Conservation (phyloP, 2,888 invertebrate species). For the Cryptocheilus praepositus region DNA sequence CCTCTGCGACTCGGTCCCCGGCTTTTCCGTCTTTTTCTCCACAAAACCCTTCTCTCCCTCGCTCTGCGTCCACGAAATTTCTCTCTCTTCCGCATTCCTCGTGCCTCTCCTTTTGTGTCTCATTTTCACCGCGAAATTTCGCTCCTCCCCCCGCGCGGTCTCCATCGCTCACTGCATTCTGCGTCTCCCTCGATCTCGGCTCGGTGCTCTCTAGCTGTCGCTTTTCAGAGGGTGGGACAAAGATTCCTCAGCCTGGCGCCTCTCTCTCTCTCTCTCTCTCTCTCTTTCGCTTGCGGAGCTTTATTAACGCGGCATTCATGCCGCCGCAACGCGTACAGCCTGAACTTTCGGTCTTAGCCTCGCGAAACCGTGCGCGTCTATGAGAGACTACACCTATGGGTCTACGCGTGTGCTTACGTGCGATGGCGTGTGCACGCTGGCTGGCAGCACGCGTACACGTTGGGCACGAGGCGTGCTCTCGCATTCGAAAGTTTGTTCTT, state of each 20-base stretch:
- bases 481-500: no score
- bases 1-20: not conserved
- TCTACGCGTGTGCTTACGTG: not conserved
- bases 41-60: no score
- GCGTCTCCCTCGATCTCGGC: conserved; percentile 11
- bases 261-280: no score
- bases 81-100: conserved; percentile 1
- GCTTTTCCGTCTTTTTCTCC: conserved; percentile 11
- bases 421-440: not conserved
- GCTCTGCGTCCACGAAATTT: conserved; percentile 7
- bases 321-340: conserved; percentile 34
- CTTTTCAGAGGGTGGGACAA: conserved; percentile 37
- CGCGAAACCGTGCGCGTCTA: conserved; percentile 27
- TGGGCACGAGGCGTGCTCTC: no score
- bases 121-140: no score
- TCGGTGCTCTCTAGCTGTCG: conserved; percentile 7
- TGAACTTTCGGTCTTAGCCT: conserved; percentile 26
- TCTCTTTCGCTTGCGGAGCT: no score
- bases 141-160: not conserved
- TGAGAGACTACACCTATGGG: conserved; percentile 5
- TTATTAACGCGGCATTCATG: conserved; percentile 51
- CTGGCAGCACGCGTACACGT: not conserved
- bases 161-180: not conserved
- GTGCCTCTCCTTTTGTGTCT: not conserved
- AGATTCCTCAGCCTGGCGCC: conserved; percentile 36